A percentile compares a stretch with the other conserved stretches of the same genome.
Conservation (phyloP, 1,140 invertebrate genomes). For the Dufourea novaeangliae region DNA sequence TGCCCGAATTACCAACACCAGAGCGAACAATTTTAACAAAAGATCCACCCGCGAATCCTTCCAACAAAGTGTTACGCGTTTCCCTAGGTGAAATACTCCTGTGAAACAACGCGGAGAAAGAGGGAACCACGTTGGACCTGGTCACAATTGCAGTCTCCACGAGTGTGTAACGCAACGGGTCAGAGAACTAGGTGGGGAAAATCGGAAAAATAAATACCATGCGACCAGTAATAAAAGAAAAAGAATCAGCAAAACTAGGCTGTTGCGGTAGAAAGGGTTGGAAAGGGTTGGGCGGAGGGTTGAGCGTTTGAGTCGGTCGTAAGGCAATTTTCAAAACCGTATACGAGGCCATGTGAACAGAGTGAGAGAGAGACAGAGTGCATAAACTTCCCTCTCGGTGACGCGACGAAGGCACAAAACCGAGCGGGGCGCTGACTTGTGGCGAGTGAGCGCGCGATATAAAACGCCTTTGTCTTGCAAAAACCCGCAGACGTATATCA, state of each 20-base stretch:
- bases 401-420: conserved; percentile 48
- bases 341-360: conserved; percentile 24
- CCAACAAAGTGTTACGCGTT: too few species aligned
- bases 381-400: conserved; percentile 50
- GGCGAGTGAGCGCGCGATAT: conserved; percentile 68
- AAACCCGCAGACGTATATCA: conserved; percentile 76
- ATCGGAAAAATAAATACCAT: too few species aligned
- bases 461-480: conserved; percentile 78
- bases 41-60: not conserved
- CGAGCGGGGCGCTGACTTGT: conserved; percentile 39
- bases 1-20: not conserved
- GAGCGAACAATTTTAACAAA: not conserved
- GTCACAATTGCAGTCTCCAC: too few species aligned
- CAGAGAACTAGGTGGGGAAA: too few species aligned
- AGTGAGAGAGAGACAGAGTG: too few species aligned
- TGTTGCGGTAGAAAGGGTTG: too few species aligned
- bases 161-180: too few species aligned
- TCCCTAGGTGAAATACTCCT: not conserved
- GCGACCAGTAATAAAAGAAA: too few species aligned
- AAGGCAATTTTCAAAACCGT: conserved; percentile 55
- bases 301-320: not conserved
- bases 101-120: not conserved
- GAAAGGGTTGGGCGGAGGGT: too few species aligned
- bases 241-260: too few species aligned
- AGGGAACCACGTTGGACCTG: too few species aligned